Evolutionary conservation across 1,140 invertebrate species (phyloP).

Genomic region (Whitmania pigra): DNA sequence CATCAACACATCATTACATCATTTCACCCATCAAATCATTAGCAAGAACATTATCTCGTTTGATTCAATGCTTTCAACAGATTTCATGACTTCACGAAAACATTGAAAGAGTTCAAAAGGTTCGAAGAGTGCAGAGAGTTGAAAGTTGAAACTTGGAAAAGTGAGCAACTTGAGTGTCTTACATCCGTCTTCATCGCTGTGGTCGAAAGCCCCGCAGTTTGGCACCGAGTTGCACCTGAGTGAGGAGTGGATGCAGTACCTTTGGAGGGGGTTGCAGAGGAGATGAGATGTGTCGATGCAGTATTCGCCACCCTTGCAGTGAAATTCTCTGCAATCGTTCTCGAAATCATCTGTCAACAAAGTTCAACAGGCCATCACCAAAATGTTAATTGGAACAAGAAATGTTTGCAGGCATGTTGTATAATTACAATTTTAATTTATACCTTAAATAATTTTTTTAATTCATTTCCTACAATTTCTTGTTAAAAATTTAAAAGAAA

Average conservation of each 20-base stretch:
- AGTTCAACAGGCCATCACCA: not conserved
- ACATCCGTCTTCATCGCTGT: slow-evolving; percentile 25
- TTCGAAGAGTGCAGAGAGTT: too few relatives aligned
- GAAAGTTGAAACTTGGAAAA: too few relatives aligned
- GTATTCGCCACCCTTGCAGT: slow-evolving; percentile 28
- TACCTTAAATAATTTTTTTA: too few relatives aligned
- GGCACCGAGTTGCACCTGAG: slow-evolving; percentile 31
- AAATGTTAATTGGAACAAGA: not conserved
- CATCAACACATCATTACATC: too few relatives aligned
- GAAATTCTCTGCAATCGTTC: slow-evolving; percentile 27
- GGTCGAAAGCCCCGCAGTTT: slow-evolving; percentile 30
- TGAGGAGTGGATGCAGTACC: slow-evolving; percentile 30
- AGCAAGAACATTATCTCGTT: too few relatives aligned
- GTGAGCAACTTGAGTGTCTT: not conserved
- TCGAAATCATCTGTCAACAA: not conserved
- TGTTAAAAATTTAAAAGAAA: too few relatives aligned
- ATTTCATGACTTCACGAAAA: too few relatives aligned
- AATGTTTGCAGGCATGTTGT: not conserved
- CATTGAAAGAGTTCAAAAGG: too few relatives aligned
- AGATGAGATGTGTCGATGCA: slow-evolving; percentile 25
- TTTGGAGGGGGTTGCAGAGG: slow-evolving; percentile 25
- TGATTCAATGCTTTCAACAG: too few relatives aligned
- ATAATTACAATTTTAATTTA: too few relatives aligned
- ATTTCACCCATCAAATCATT: too few relatives aligned
- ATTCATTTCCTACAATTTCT: too few relatives aligned